These are phyloP conservation scores for Colaptes auratus DNA, from an alignment of 2,113 vertebrate genomes.

Conservation along the genomic window DNA sequence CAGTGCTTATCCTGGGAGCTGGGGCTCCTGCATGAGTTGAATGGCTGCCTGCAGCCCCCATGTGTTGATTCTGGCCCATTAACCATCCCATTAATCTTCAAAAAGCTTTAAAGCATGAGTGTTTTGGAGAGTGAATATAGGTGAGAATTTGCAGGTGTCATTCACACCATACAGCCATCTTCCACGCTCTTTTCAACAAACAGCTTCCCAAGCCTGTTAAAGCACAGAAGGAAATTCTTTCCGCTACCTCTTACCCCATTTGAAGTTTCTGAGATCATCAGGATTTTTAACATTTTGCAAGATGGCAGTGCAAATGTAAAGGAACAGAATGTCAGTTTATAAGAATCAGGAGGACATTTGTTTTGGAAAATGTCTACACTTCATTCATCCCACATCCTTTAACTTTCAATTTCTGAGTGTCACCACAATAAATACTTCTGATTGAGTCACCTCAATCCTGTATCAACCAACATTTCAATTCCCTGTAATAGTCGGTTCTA, in stretches of 20 bases:
- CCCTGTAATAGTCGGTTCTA: not conserved
- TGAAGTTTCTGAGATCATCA: conserved; percentile 13
- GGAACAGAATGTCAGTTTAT: not conserved
- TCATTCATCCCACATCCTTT: conserved; percentile 23
- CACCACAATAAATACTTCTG: not conserved
- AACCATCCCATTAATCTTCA: conserved; percentile 56
- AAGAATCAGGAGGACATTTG: conserved; percentile 16
- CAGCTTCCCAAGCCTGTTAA: not conserved
- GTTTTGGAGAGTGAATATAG: not conserved
- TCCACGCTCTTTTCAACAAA: conserved; percentile 13
- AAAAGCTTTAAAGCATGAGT: conserved; percentile 21
- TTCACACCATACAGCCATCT: conserved; percentile 29
- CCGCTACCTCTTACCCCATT: not conserved
- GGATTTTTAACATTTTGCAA: conserved; percentile 11
- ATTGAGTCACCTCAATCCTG: not conserved
- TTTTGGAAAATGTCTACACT: conserved; percentile 1
- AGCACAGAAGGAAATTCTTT: conserved; percentile 36
- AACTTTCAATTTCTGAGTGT: conserved; percentile 34
- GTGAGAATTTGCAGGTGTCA: conserved; percentile 62
- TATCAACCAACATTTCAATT: conserved; percentile 17
- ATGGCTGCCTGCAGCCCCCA: conserved; percentile 10
- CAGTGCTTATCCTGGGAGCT: conserved; percentile 25
- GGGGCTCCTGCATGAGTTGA: not conserved
- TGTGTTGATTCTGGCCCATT: conserved; percentile 60
- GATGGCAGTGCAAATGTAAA: not conserved